Percentiles rank a stretch among this genome's conserved stretches.
Conservation (phyloP, 2,797 vertebrate genomes). For the Agapornis canus region DNA sequence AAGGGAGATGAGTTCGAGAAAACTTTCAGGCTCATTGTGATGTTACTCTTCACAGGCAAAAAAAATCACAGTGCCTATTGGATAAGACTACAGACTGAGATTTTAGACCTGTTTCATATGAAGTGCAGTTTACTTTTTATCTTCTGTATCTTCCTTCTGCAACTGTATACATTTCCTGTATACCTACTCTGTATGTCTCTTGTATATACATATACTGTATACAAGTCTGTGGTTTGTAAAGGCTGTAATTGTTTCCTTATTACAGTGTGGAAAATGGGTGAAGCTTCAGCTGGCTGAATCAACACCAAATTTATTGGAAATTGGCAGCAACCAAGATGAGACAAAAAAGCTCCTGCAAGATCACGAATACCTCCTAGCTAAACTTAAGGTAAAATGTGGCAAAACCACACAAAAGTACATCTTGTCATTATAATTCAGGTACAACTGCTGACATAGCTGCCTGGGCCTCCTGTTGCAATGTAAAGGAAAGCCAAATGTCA, state of each 20-base stretch:
- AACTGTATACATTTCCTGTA: not conserved
- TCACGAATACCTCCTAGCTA: conserved; percentile 86
- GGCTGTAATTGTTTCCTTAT: not conserved
- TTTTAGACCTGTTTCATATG: not conserved
- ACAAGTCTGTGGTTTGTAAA: not conserved
- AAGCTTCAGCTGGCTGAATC: conserved; percentile 89
- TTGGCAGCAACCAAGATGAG: conserved; percentile 87
- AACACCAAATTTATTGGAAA: conserved; percentile 90
- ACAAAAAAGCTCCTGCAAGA: conserved; percentile 84
- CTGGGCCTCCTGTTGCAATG: not conserved
- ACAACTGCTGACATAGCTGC: no score
- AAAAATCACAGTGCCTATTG: not conserved
- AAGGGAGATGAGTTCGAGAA: not conserved
- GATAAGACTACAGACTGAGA: not conserved
- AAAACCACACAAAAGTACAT: not conserved
- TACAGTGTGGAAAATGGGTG: conserved; percentile 85
- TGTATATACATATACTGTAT: not conserved
- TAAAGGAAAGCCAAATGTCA: not conserved
- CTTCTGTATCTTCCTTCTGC: not conserved
- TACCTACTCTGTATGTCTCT: not conserved
- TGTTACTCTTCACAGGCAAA: not conserved
- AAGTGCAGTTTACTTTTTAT: not conserved
- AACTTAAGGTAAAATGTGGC: conserved; percentile 84
- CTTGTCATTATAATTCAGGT: not conserved
- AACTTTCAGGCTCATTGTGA: not conserved